Base-by-base conservation (phyloP, 2,888 invertebrate species). In the Lepeophtheirus nordmannii region DNA sequence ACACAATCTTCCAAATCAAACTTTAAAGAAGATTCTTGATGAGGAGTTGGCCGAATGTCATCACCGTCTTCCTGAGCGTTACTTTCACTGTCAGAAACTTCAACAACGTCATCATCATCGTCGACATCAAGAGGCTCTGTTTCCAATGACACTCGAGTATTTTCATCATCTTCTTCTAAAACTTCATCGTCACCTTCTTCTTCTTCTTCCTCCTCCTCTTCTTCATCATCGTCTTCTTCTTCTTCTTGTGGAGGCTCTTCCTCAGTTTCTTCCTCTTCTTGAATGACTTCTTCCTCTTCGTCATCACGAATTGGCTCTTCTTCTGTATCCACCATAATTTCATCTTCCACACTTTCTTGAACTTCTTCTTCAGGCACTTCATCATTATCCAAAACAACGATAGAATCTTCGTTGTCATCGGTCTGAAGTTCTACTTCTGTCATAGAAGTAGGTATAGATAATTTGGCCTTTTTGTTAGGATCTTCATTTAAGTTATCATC, bases 1-100 rank as follows among this genome's bases (percentile, higher is more conserved):
- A 90, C 90, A 71, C 87, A 79, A 70, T 86, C 86, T 73, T 85
- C 86, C 14, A 82, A 82, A 12, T 82, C 30, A 30, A 30, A 5
- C 7, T 30, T 30, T 30, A 30, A 30, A 30, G 30, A 30, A 30
- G 30, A 30, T 5, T 7, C 30, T 30, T 30, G 30, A 30, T 30
- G 30, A 30, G 30, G 7, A 30, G 30, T 30, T 30, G 30, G 30
- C 30, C 30, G 2, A 30, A 30, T 30, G 7, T 30, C 30, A n/a
- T n/a, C n/a, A 72, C 73, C 78, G 69, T 69, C 75, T 59, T 73
- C 73, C 65, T 72, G 73, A 58, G 72, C 73, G 58, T 73, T 74
- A 67, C 73, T 73, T 17, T 72, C 73, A 10, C 71, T 76, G 68
- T 75, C 77, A 14, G 74, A 74, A 65, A 75, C 77, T 37, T 76